phyloP scores from a whole-genome alignment of 2,888 invertebrate species.

The Lycia hirtaria region DNA sequence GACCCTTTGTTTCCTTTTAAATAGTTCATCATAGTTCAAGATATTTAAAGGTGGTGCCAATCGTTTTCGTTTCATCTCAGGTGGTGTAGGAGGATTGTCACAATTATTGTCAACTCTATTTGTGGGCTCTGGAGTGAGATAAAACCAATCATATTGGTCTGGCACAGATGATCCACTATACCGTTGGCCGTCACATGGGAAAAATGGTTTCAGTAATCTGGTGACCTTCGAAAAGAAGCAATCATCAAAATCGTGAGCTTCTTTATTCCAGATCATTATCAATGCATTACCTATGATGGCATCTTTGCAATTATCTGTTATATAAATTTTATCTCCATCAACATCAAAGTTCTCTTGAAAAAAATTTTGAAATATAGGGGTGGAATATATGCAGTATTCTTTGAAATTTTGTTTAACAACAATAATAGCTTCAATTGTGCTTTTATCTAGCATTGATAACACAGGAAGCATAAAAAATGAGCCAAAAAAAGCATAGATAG shows the following conservation, averaged over 20 bases:
- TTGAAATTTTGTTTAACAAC: slow-evolving; percentile 45
- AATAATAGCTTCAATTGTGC: slow-evolving; percentile 57
- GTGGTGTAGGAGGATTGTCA: slow-evolving; percentile 18
- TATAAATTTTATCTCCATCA: slow-evolving; percentile 40
- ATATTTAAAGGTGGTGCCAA: slow-evolving; percentile 45
- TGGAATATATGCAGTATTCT: slow-evolving; percentile 50
- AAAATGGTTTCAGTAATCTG: slow-evolving; percentile 52
- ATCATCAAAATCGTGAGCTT: slow-evolving; percentile 57
- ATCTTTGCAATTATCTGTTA: slow-evolving; percentile 40
- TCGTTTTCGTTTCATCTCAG: slow-evolving; percentile 46
- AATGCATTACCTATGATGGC: slow-evolving; percentile 51
- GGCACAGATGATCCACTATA: slow-evolving; percentile 36
- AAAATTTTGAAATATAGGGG: slow-evolving; percentile 53
- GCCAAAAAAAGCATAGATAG: slow-evolving; percentile 41
- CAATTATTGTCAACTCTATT: slow-evolving; percentile 25
- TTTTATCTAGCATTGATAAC: slow-evolving; percentile 44
- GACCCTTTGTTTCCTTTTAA: slow-evolving; percentile 51
- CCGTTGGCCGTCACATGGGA: slow-evolving; percentile 50
- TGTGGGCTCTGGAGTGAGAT: slow-evolving; percentile 42
- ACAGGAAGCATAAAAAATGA: slow-evolving; percentile 43
- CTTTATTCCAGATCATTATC: slow-evolving; percentile 65
- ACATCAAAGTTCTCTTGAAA: slow-evolving; percentile 56
- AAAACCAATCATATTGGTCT: slow-evolving; percentile 55
- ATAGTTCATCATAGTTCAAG: slow-evolving; percentile 63
- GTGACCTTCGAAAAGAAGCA: slow-evolving; percentile 60